Percentiles rank a stretch among this genome's conserved stretches.
These are phyloP conservation scores for Pocillopora damicornis DNA, from an alignment of 64 coral and sea anemone species.

Conservation along the genomic window DNA sequence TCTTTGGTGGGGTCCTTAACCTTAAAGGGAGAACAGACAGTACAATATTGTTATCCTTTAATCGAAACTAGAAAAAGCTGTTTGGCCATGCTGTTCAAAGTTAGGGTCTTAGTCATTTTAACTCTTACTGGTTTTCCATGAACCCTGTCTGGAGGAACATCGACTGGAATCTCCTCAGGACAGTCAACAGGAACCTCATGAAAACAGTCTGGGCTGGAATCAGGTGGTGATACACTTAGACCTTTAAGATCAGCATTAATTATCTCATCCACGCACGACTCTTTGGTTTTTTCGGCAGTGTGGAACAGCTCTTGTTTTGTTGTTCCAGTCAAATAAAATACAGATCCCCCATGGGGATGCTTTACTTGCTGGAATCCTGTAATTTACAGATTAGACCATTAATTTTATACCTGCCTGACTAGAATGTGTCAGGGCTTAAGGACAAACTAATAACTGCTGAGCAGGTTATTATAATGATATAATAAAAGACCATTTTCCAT, in stretches of 20 bases:
- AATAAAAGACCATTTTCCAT: not conserved
- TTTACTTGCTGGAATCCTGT: constrained; percentile 54
- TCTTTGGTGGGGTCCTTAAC: not conserved
- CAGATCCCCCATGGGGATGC: constrained; percentile 51
- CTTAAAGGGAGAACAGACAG: too few relatives aligned
- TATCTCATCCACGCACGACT: constrained; percentile 83
- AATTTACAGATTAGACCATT: not conserved
- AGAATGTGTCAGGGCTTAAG: too few relatives aligned
- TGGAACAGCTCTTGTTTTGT: constrained; percentile 83
- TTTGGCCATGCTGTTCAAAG: not conserved
- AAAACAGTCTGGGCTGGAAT: constrained; percentile 52
- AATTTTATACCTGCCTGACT: not conserved
- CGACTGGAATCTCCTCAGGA: constrained; percentile 63
- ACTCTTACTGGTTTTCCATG: not conserved
- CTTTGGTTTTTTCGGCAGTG: constrained; percentile 80
- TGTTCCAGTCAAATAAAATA: constrained; percentile 82
- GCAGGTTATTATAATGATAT: too few relatives aligned
- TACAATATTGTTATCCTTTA: too few relatives aligned
- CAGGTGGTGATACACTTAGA: constrained; percentile 49
- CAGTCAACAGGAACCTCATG: constrained; percentile 58
- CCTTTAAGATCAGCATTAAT: constrained; percentile 54
- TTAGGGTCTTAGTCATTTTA: not conserved
- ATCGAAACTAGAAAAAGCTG: not conserved
- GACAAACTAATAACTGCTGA: too few relatives aligned
- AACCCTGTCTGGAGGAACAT: constrained; percentile 51